A percentile compares a stretch with the other conserved stretches of the same genome.
phyloP scores from a whole-genome alignment of 2,888 invertebrate genomes.

The Hypselothyrea guttata region DNA sequence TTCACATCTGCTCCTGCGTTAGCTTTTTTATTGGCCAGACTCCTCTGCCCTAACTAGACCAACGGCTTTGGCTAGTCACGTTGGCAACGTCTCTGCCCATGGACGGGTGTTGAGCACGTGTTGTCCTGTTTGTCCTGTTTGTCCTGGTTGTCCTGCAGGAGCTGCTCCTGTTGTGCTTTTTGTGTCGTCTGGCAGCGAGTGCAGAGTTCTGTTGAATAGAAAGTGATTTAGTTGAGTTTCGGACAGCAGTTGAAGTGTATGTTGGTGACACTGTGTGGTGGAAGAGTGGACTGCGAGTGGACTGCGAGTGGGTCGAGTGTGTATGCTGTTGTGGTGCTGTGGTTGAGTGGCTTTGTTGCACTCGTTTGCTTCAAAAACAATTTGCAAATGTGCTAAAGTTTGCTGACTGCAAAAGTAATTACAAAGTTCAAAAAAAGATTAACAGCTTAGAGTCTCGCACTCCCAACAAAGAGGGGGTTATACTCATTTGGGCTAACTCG shows the following conservation, averaged over 20 bases:
- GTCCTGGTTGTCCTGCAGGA: conserved; percentile 2
- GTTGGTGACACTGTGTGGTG: conserved; percentile 35
- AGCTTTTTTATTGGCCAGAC: conserved; percentile 37
- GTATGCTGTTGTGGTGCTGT: conserved; percentile 15
- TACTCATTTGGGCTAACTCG: conserved; percentile 15
- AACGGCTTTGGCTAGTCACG: conserved; percentile 36
- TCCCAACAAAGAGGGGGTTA: not conserved
- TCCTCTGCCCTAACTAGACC: conserved; percentile 4
- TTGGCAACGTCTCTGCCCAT: conserved; percentile 27
- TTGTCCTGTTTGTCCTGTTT: conserved; percentile 15
- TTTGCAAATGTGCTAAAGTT: conserved; percentile 65
- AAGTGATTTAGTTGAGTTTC: conserved; percentile 69
- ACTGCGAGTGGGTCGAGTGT: conserved; percentile 2
- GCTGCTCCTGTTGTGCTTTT: conserved; percentile 29
- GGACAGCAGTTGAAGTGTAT: conserved; percentile 28
- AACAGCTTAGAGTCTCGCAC: conserved; percentile 60
- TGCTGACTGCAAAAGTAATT: conserved; percentile 76
- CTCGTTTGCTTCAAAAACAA: conserved; percentile 52
- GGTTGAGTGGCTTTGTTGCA: conserved; percentile 38
- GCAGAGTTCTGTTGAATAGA: conserved; percentile 64
- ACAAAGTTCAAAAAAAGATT: conserved; percentile 79
- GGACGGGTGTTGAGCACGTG: conserved; percentile 47
- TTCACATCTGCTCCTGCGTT: conserved; percentile 40
- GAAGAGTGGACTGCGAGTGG: conserved; percentile 4
- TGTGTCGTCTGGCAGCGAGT: conserved; percentile 24